These are phyloP conservation scores for Hesperophylax magnus DNA, from an alignment of 1,140 invertebrate species.

Conservation along the genomic window DNA sequence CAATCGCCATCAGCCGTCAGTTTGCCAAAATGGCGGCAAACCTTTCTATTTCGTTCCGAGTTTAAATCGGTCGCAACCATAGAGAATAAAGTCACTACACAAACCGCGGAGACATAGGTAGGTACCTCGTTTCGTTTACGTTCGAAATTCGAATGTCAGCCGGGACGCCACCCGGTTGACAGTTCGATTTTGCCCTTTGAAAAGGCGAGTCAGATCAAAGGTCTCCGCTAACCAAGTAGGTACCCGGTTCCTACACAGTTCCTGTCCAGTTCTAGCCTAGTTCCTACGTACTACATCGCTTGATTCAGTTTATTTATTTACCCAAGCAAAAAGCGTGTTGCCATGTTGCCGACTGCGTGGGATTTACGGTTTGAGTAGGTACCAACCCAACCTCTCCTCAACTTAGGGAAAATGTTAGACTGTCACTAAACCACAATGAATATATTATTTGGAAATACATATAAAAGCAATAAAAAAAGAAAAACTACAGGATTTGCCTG, in stretches of 20 bases:
- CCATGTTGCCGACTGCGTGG: too few relatives aligned
- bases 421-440: too few relatives aligned
- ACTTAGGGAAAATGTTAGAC: too few relatives aligned
- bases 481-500: too few relatives aligned
- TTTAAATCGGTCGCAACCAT: conserved; percentile 16
- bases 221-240: neutral
- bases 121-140: neutral
- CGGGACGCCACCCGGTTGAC: neutral
- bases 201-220: conserved; percentile 20
- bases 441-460: too few relatives aligned
- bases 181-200: conserved; percentile 31
- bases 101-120: neutral
- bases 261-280: neutral
- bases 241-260: neutral
- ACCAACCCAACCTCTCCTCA: neutral
- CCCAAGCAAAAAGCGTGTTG: too few relatives aligned
- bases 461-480: too few relatives aligned
- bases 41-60: conserved; percentile 25
- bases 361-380: neutral
- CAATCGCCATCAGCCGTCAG: conserved; percentile 29
- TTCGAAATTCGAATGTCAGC: conserved; percentile 14
- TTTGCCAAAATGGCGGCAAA: conserved; percentile 29
- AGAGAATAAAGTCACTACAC: neutral
- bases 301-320: too few relatives aligned
- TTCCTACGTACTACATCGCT: too few relatives aligned